Conservation (phyloP, 2,113 vertebrate species). For the Entelurus aequoreus region DNA sequence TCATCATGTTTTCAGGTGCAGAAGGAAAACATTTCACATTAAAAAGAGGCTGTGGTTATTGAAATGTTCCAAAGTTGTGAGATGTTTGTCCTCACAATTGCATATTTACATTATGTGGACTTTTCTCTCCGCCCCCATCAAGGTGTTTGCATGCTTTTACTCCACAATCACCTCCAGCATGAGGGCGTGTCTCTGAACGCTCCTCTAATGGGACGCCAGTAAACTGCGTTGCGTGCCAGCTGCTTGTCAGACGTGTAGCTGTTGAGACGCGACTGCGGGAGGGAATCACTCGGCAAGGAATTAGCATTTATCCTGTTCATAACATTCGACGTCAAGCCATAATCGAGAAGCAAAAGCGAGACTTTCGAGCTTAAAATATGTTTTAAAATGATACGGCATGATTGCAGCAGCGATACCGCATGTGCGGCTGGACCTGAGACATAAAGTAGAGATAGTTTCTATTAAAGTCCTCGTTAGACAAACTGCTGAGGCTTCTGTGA, state of each 20-base stretch:
- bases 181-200: neutral
- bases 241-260: neutral
- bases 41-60: neutral
- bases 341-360: no score
- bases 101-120: neutral
- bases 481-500: slow-evolving; percentile 68
- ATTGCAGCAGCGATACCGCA: neutral
- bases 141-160: neutral
- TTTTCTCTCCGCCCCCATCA: neutral
- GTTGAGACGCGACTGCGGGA: neutral
- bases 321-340: no score
- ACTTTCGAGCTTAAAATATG: neutral
- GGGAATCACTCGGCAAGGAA: neutral
- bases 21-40: no score
- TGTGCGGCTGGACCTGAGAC: slow-evolving; percentile 6
- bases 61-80: neutral
- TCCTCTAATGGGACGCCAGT: neutral
- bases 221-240: neutral
- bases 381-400: neutral
- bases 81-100: neutral
- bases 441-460: no score
- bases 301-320: no score
- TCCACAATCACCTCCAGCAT: neutral
- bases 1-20: neutral
- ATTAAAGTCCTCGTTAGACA: slow-evolving; percentile 40